Percentiles rank a stretch among this genome's conserved stretches.
phyloP scores from a whole-genome alignment of 2,113 vertebrate species.

The Chinchilla lanigera region DNA sequence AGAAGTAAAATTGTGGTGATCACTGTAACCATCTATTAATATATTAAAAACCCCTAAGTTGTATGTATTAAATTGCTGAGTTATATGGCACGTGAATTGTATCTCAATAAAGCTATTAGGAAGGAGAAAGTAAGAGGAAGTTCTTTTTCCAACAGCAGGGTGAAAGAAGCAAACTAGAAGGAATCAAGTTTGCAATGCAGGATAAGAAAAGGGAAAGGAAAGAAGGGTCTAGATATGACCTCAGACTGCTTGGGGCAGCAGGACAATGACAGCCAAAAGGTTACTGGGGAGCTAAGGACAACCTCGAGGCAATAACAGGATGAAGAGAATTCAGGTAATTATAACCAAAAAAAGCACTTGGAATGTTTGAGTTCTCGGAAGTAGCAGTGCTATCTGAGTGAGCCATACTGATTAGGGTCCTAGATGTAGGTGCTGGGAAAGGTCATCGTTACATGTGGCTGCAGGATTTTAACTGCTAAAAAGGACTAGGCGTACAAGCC shows the following conservation, averaged over 20 bases:
- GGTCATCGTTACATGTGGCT: background rate
- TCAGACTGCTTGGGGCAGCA: background rate
- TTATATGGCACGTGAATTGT: background rate
- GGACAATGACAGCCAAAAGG: background rate
- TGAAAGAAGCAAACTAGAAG: background rate
- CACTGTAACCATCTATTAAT: background rate
- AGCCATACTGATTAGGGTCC: background rate
- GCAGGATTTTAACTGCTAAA: background rate
- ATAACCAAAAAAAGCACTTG: background rate
- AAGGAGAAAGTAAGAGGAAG: background rate
- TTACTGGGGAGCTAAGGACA: background rate
- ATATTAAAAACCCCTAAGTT: slow-evolving; percentile 28
- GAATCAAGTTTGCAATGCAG: background rate
- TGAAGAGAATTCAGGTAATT: background rate
- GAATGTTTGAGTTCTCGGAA: background rate
- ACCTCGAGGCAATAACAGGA: background rate
- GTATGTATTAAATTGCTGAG: background rate
- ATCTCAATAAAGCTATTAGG: background rate
- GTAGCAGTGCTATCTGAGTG: background rate
- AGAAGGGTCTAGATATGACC: background rate
- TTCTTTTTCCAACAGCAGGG: background rate
- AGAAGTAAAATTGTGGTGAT: background rate
- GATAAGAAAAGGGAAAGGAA: background rate
- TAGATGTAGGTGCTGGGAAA: background rate
- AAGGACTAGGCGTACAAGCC: background rate